phyloP scores from a whole-genome alignment of 2,113 vertebrate species.

The Panurus biarmicus region DNA sequence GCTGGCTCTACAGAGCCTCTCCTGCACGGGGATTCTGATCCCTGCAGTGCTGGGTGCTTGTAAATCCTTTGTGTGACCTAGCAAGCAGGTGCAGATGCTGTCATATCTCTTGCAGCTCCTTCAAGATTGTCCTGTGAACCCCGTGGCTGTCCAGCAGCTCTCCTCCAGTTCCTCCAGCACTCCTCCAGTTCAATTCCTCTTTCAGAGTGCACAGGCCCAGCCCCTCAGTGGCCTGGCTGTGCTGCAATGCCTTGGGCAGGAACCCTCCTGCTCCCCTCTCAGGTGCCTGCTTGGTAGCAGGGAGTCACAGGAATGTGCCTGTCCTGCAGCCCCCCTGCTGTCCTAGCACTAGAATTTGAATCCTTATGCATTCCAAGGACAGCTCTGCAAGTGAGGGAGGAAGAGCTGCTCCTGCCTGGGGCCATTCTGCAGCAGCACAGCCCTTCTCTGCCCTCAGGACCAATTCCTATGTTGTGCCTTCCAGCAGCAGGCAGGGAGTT shows the following conservation, averaged over 20 bases:
- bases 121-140: slow-evolving; percentile 91
- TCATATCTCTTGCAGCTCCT: slow-evolving; percentile 77
- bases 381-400: not conserved
- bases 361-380: not conserved
- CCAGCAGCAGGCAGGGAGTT: not conserved
- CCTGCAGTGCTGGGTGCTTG: accelerated
- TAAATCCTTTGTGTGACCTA: not conserved
- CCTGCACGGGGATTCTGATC: accelerated
- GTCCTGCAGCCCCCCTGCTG: not conserved
- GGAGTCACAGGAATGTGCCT: not conserved
- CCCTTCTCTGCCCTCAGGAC: not conserved
- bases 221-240: not conserved
- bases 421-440: not conserved
- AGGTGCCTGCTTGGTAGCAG: not conserved
- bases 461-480: not conserved
- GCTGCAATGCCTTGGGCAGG: not conserved
- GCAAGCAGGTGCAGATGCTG: not conserved
- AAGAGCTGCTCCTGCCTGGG: not conserved
- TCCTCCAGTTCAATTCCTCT: not conserved
- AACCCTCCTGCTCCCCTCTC: not conserved
- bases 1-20: not conserved
- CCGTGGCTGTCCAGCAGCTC: not conserved
- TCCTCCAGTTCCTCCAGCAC: not conserved
- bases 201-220: accelerated
- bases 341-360: not conserved